These are phyloP conservation scores for Coregonus suidteri DNA, from an alignment of 2,797 vertebrate genomes.

Conservation along the genomic window DNA sequence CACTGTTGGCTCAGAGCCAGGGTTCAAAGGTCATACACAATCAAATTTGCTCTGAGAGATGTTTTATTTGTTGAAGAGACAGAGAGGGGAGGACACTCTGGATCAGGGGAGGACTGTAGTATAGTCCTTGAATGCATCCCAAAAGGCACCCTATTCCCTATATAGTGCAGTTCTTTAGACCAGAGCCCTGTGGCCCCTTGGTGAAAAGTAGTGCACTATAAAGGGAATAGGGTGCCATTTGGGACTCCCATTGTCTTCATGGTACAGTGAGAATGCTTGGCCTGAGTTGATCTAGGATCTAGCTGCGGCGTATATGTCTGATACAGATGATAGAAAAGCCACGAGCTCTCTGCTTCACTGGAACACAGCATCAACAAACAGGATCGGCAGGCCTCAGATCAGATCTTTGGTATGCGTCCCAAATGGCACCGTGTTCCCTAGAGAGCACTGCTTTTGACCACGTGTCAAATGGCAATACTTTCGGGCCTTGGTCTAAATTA, in stretches of 20 bases:
- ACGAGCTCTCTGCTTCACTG: constrained; percentile 3
- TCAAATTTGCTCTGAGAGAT: constrained; percentile 51
- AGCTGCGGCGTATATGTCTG: constrained; percentile 23
- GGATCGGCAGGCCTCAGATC: constrained; percentile 16
- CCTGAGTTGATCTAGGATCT: too few species aligned
- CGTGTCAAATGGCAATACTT: not conserved
- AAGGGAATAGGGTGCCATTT: too few species aligned
- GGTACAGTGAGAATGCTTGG: too few species aligned
- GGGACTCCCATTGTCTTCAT: too few species aligned
- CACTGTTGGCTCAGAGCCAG: constrained; percentile 37
- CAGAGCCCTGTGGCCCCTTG: too few species aligned
- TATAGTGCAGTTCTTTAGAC: too few species aligned
- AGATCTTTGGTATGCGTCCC: constrained; percentile 17
- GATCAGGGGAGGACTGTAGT: not conserved
- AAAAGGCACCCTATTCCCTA: too few species aligned
- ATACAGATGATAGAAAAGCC: constrained; percentile 35
- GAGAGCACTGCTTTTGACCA: too few species aligned
- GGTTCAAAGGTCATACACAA: constrained; percentile 56
- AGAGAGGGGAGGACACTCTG: not conserved
- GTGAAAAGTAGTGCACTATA: too few species aligned
- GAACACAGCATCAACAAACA: constrained; percentile 43
- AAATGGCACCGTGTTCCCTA: constrained; percentile 13
- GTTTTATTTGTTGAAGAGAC: constrained; percentile 57
- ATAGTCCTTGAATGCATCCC: too few species aligned
- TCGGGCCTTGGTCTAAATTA: not conserved